Evolutionary conservation across 2,888 invertebrate species (phyloP).

Genomic region (Pteria penguin): DNA sequence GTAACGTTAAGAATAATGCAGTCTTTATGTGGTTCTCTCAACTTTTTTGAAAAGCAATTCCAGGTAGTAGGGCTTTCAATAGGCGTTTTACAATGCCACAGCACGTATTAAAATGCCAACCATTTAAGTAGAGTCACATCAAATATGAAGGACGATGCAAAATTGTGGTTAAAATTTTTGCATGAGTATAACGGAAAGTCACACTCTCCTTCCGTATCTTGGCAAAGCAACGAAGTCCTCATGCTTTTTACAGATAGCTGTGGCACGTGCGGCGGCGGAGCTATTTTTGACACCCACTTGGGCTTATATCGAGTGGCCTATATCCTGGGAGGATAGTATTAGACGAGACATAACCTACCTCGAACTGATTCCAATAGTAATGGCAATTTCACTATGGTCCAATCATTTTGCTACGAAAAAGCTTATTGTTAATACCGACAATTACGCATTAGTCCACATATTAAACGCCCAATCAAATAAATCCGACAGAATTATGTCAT

Average conservation of each 20-base stretch:
- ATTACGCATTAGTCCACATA: neutral
- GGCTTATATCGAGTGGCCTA: neutral
- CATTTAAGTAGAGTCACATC: no score
- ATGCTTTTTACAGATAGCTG: conserved; percentile 11
- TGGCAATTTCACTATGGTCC: neutral
- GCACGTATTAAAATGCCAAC: no score
- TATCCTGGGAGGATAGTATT: neutral
- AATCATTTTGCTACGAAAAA: neutral
- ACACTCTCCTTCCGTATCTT: no score
- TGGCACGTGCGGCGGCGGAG: neutral
- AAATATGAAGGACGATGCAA: no score
- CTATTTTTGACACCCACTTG: conserved; percentile 8
- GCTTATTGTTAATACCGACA: neutral
- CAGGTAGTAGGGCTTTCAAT: no score
- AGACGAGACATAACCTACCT: neutral
- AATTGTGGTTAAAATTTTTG: no score
- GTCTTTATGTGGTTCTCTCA: no score
- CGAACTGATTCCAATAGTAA: neutral
- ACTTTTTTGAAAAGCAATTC: no score
- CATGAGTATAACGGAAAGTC: no score
- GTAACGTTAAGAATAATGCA: no score
- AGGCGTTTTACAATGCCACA: no score
- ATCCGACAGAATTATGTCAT: neutral
- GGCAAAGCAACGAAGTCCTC: neutral
- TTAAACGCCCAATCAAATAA: neutral